Percentiles rank a stretch among this genome's conserved stretches.
These are phyloP conservation scores for Sinonovacula constricta DNA, from an alignment of 1,140 invertebrate genomes.

Conservation along the genomic window DNA sequence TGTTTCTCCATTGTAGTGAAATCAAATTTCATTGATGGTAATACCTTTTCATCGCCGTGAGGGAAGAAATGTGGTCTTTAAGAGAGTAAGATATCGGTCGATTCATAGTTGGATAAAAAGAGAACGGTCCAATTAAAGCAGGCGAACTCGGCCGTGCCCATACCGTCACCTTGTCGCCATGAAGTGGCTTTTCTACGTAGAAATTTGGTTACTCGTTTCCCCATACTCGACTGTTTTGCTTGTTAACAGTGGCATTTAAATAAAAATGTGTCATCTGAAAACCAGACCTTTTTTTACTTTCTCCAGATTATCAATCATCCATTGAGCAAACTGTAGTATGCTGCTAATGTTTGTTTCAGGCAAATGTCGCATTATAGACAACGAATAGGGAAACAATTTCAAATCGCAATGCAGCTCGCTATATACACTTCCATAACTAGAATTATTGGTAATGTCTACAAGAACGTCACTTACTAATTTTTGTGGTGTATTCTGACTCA, in stretches of 20 bases:
- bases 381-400: background rate
- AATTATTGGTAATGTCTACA: background rate
- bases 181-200: slow-evolving; percentile 10
- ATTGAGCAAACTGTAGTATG: background rate
- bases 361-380: background rate
- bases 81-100: no score
- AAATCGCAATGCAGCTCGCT: background rate
- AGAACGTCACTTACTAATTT: background rate
- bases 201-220: slow-evolving; percentile 15
- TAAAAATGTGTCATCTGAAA: slow-evolving; percentile 1
- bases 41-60: no score
- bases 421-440: background rate
- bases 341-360: background rate
- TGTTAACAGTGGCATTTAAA: background rate
- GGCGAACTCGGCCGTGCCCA: no score
- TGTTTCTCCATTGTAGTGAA: no score
- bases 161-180: slow-evolving; percentile 16
- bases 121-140: no score
- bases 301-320: background rate
- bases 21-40: no score
- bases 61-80: no score
- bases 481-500: background rate
- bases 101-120: no score
- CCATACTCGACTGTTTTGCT: slow-evolving; percentile 10
- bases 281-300: background rate